Base-by-base conservation (phyloP, 2,797 vertebrate species). In the Champsocephalus esox region DNA sequence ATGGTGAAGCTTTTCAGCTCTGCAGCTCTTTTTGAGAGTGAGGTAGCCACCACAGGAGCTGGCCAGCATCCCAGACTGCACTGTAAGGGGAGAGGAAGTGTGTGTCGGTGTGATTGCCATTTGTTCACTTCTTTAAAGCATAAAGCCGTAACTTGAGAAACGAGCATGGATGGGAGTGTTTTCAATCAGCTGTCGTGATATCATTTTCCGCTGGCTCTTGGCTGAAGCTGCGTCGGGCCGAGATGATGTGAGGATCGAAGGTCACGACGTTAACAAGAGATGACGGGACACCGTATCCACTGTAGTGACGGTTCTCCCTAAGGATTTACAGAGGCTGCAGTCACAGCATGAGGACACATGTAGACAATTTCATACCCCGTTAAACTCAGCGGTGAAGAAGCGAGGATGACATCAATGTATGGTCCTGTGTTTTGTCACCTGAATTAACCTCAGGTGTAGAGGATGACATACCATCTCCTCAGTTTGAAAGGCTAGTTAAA, bases 51-150 rank as follows among this genome's bases (percentile, higher is more conserved):
- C 77, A 17, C 83, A 70, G 81, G 83, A 79, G 82, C 85, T 93
- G 91, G 92, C 87, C 79, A 9, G 0, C 51, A 68, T 87, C 88
- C 89, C 89, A 88, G 88, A 85, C 74, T 80, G 58, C 74, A 79
- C 79, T 77, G 80, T 46, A 72, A 75, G 41, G 58, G 49, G 48
- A 69, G 68, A 62, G 54, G 66, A 48, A 19, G 34, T 61, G 43
- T 28, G 45, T 13, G 54, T 58, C 57, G 24, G 59, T 16, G 57
- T 60, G 61, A 64, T 61, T 45, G 54, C 19, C 12, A 50, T 80
- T 77, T 66, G 69, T 73, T 73, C 70, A 16, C 55, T 54, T 57
- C 48, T 75, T 73, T 69, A 48, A 77, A 68, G 62, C 72, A 68
- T 67, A 19, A 24, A 67, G 73, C 21, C 9, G 14, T 21, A 61